phyloP scores from a whole-genome alignment of 2,113 vertebrate species.

The Oreochromis aureus region DNA sequence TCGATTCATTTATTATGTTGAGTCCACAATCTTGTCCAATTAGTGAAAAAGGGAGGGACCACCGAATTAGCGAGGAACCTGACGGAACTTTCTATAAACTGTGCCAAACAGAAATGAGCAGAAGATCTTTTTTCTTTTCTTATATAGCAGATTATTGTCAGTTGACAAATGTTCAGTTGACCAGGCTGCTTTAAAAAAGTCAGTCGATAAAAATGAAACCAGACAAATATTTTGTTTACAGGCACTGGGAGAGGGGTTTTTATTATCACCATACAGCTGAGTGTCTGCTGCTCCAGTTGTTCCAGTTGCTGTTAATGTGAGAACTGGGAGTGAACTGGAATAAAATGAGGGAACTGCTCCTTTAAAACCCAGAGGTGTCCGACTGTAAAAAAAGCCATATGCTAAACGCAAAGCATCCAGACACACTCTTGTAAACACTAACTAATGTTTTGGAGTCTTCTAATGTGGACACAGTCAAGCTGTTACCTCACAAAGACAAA shows the following conservation, averaged over 20 bases:
- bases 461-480: background rate
- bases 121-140: background rate
- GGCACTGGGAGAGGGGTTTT: background rate
- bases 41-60: background rate
- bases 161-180: background rate
- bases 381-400: slow-evolving; percentile 7
- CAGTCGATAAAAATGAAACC: background rate
- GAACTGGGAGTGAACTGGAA: background rate
- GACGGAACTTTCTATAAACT: background rate
- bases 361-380: background rate
- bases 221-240: background rate
- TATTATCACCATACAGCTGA: background rate
- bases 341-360: background rate
- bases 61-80: background rate
- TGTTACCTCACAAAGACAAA: background rate
- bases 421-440: background rate
- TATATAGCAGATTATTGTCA: background rate
- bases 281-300: slow-evolving; percentile 23
- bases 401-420: background rate
- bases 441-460: background rate
- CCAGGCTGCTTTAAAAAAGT: background rate
- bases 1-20: background rate
- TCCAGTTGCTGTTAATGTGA: slow-evolving; percentile 4
- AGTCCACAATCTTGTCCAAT: background rate
- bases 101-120: background rate